Conservation (phyloP, 2,113 vertebrate species). For the Macroglossus sobrinus region DNA sequence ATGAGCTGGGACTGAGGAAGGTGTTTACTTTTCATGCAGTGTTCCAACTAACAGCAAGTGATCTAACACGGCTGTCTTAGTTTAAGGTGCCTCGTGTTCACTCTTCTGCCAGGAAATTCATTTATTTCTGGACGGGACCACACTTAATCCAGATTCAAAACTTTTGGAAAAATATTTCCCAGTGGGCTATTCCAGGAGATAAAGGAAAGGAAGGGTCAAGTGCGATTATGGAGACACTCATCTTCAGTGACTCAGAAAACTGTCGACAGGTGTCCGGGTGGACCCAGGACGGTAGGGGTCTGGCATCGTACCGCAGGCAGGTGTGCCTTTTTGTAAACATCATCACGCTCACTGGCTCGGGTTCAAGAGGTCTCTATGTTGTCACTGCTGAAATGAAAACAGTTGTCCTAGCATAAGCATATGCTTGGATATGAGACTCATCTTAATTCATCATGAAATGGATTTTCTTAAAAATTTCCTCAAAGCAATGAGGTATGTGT, state of each 20-base stretch:
- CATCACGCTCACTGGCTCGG: slow-evolving; percentile 78
- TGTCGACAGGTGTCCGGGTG: too few relatives aligned
- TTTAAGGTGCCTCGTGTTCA: background rate
- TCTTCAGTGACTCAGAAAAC: background rate
- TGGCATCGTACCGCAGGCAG: background rate
- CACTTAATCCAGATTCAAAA: background rate
- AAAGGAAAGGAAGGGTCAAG: background rate
- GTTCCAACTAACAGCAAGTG: background rate
- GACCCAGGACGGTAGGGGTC: background rate
- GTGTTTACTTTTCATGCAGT: background rate
- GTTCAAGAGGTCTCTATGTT: slow-evolving; percentile 71
- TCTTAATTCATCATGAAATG: background rate
- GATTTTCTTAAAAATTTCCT: background rate
- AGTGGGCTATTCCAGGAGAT: background rate
- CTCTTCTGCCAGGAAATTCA: background rate
- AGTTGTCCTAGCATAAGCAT: background rate
- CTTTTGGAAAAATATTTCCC: background rate
- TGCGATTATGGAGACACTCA: background rate
- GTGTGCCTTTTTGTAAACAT: background rate
- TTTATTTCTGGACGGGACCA: background rate
- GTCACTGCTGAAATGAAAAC: background rate
- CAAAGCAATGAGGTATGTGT: background rate
- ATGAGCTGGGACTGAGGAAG: background rate
- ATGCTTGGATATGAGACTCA: background rate
- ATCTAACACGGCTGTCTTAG: background rate